Evolutionary conservation across 2,888 invertebrate species (phyloP), one percentile per base, ranked within the genome.

Genomic region (Coleophora flavipennella): DNA sequence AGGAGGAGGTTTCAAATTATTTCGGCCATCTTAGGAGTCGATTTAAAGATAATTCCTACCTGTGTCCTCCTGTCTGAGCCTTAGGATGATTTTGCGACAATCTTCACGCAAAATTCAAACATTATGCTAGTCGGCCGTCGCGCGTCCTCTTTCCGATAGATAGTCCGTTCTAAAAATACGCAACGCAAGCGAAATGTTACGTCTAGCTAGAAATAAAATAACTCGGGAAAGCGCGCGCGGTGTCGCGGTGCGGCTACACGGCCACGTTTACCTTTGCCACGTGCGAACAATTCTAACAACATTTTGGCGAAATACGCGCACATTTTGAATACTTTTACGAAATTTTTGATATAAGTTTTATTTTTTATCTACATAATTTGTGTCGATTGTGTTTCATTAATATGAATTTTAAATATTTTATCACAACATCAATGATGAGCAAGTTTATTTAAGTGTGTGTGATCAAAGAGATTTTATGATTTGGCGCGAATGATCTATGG

Each of bases 151-250:
- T 64, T 66, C 57, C 51, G 51, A 63, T 60, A 55, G 51, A 51
- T 55, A 29, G 28, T 59, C 45, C 49, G 43, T 36, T 42, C 67
- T 67, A 66, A 60, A 70, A 67, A 73, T 67, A 74, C 10, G 44
- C 52, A 43, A 74, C 10, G 44, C 52, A 43, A 55, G 65, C 66
- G 62, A 75, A 73, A 71, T 75, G 73, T 70, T 62, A 57, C 66
- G 62, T 59, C 68, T 64, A 62, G 59, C 68, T 64, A 62, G 59
- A 68, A 73, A 74, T 74, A 75, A 75, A 68, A 64, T 65, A 62
- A 58, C 56, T 51, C 55, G 57, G 62, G 60, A 60, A 66, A 60
- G 53, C 48, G 20, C 20, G 20, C 55, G 57, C 62, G 60, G 59
- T 65, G 59, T 53, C 48, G 20, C 20, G 20, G 20, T 43, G 46